phyloP scores from a whole-genome alignment of 2,888 invertebrate species.

The Leptinotarsa peninsularis region DNA sequence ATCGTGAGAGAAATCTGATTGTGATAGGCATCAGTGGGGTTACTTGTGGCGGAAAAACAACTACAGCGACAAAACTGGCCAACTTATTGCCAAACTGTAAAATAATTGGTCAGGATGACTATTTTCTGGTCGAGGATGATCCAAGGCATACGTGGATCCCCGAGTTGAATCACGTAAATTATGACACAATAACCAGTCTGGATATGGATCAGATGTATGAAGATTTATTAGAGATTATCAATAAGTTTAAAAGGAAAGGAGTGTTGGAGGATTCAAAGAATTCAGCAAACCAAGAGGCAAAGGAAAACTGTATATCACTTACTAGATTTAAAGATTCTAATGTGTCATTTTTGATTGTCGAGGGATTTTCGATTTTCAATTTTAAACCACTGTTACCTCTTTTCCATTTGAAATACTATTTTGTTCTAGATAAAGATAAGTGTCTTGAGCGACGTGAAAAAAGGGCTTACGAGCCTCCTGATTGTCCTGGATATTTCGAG shows the following conservation, averaged over 20 bases:
- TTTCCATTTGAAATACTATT: constrained; percentile 80
- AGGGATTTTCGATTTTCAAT: constrained; percentile 83
- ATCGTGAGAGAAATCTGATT: constrained; percentile 40
- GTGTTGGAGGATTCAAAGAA: background rate
- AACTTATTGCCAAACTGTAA: constrained; percentile 63
- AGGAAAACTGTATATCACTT: constrained; percentile 33
- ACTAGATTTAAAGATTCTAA: constrained; percentile 55
- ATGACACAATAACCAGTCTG: constrained; percentile 78
- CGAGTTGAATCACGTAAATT: constrained; percentile 80
- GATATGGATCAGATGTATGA: constrained; percentile 79
- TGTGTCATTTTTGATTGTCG: constrained; percentile 74
- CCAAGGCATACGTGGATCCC: constrained; percentile 74
- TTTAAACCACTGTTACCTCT: constrained; percentile 75
- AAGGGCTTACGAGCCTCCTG: constrained; percentile 86
- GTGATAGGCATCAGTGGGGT: constrained; percentile 82
- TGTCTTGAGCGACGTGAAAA: constrained; percentile 73
- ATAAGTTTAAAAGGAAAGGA: constrained; percentile 31
- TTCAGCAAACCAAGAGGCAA: constrained; percentile 2
- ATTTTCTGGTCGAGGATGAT: constrained; percentile 77
- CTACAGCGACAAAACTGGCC: constrained; percentile 72
- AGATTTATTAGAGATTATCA: constrained; percentile 66
- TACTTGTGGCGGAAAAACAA: constrained; percentile 88
- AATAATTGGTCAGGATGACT: constrained; percentile 80
- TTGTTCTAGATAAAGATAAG: constrained; percentile 76
- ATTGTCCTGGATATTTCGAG: constrained; percentile 90